These are phyloP conservation scores for Ptilonorhynchus violaceus DNA, from an alignment of 2,113 vertebrate genomes.

Conservation along the genomic window DNA sequence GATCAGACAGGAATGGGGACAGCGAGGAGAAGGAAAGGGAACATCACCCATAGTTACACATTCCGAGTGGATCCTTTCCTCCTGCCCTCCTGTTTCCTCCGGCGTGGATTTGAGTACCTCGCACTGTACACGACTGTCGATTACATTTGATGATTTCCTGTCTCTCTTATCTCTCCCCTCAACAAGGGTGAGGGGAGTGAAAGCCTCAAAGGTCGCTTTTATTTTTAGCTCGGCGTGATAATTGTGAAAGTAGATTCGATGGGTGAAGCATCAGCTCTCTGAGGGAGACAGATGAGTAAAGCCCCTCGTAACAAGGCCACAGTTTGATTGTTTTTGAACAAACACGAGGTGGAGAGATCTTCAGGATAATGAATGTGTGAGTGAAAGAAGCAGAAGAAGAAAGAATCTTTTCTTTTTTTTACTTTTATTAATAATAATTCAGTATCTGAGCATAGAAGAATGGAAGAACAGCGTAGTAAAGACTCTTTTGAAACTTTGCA, in stretches of 20 bases:
- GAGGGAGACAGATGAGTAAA: slow-evolving; percentile 24
- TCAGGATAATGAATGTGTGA: background rate
- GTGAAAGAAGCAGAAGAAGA: background rate
- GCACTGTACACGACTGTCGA: background rate
- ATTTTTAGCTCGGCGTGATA: slow-evolving; percentile 1
- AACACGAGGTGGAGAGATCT: background rate
- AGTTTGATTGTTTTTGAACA: background rate
- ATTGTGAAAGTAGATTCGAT: background rate
- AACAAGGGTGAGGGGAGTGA: background rate
- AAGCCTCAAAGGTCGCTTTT: slow-evolving; percentile 25
- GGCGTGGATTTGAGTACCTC: background rate
- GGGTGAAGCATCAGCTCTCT: slow-evolving; percentile 14
- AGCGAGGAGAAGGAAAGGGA: background rate
- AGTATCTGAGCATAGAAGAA: background rate
- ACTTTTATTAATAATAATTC: background rate
- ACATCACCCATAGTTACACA: background rate
- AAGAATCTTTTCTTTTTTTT: background rate
- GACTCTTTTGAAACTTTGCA: background rate
- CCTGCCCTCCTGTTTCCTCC: background rate
- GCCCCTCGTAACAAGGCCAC: background rate
- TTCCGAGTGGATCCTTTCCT: background rate
- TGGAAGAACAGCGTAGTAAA: background rate
- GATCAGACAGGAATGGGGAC: too few relatives aligned
- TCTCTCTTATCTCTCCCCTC: background rate
- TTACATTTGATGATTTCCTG: background rate